phyloP scores from a whole-genome alignment of 2,888 invertebrate species.

The Apamea crenata region DNA sequence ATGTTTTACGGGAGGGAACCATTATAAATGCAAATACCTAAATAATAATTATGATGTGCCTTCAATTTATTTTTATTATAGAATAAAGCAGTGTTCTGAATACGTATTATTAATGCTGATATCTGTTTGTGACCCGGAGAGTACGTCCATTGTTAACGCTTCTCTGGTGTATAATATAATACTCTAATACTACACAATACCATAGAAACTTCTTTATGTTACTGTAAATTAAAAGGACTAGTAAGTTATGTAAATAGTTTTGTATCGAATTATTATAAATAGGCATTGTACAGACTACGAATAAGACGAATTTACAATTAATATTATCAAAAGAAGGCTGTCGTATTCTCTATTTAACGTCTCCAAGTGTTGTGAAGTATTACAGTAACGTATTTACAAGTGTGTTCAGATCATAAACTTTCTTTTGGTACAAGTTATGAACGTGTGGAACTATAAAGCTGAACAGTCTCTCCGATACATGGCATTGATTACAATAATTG shows the following conservation, averaged over 20 bases:
- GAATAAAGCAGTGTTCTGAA: conserved; percentile 22
- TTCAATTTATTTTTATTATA: conserved; percentile 45
- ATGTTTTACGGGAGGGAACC: neutral
- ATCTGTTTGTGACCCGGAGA: conserved; percentile 42
- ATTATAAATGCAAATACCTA: conserved; percentile 22
- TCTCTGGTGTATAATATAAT: conserved; percentile 42
- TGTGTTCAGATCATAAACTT: conserved; percentile 32
- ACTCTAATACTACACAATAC: conserved; percentile 59
- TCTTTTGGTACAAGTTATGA: conserved; percentile 10
- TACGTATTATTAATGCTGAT: conserved; percentile 35
- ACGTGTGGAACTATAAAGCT: conserved; percentile 12
- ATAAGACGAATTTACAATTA: conserved; percentile 64
- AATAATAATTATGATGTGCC: conserved; percentile 49
- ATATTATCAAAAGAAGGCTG: conserved; percentile 64
- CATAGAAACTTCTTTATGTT: conserved; percentile 43
- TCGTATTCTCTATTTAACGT: conserved; percentile 42
- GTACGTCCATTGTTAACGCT: conserved; percentile 33
- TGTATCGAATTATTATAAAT: conserved; percentile 59
- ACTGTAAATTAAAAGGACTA: conserved; percentile 49
- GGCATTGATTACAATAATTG: conserved; percentile 33
- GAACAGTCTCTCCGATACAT: conserved; percentile 51
- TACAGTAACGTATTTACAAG: conserved; percentile 53
- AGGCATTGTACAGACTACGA: conserved; percentile 62
- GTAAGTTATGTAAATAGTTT: conserved; percentile 62
- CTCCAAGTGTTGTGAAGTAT: conserved; percentile 60